Evolutionary conservation across 1,140 invertebrate genomes (phyloP).

Genomic region (Drosophila tani): DNA sequence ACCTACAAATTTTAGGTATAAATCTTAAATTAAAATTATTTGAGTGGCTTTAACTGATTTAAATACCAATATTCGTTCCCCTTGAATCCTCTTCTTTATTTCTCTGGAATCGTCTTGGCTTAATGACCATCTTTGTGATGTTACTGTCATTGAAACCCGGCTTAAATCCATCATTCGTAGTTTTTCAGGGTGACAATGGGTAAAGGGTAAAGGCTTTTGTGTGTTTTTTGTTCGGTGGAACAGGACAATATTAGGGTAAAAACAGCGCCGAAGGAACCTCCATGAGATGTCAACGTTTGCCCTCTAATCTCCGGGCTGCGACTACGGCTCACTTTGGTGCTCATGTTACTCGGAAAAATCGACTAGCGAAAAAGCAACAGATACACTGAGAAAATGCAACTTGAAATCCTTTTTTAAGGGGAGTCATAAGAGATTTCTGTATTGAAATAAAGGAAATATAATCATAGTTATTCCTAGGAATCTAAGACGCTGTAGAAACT

Average conservation of each 20-base stretch:
- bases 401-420: background rate
- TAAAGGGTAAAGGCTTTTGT: background rate
- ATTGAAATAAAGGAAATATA: too few species aligned
- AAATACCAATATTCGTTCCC: too few species aligned
- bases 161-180: slow-evolving; percentile 28
- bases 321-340: slow-evolving; percentile 49
- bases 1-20: too few species aligned
- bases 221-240: background rate
- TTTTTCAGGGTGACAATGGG: background rate
- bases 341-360: slow-evolving; percentile 44
- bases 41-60: too few species aligned
- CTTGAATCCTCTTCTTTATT: background rate
- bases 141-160: slow-evolving; percentile 23
- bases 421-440: background rate
- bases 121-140: slow-evolving; percentile 17
- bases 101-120: slow-evolving; percentile 1
- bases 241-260: slow-evolving; percentile 7
- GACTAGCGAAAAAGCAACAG: background rate
- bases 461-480: too few species aligned
- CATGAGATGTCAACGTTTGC: slow-evolving; percentile 48
- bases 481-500: too few species aligned
- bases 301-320: slow-evolving; percentile 67
- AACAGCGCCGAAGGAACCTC: slow-evolving; percentile 37
- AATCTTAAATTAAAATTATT: too few species aligned
- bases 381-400: background rate